phyloP scores from a whole-genome alignment of 2,113 vertebrate species.

The Scomber colias region DNA sequence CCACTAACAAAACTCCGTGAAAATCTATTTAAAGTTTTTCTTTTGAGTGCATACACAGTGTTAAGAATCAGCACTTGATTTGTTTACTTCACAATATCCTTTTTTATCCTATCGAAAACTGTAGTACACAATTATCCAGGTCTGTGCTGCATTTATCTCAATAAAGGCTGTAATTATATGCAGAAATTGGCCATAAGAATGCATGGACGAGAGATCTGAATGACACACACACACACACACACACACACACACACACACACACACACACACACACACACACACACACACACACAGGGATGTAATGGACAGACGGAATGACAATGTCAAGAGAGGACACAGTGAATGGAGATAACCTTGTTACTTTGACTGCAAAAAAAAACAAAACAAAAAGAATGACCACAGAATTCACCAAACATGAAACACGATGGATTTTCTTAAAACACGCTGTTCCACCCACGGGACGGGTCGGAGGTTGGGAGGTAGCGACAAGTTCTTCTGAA shows the following conservation, averaged over 20 bases:
- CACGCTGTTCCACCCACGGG: no score
- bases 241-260: slow-evolving; percentile 3
- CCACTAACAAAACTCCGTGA: neutral
- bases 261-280: slow-evolving; percentile 4
- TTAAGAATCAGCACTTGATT: neutral
- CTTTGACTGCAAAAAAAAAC: neutral
- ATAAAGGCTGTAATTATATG: slow-evolving; percentile 15
- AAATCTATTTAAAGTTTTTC: neutral
- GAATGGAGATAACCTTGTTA: slow-evolving; percentile 35
- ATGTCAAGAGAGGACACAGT: slow-evolving; percentile 1
- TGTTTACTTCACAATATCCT: neutral
- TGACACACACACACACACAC: neutral
- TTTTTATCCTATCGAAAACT: neutral
- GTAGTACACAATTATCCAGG: neutral
- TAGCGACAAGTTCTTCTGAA: no score
- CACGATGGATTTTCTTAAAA: neutral
- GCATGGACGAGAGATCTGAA: neutral
- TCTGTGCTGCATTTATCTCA: slow-evolving; percentile 1
- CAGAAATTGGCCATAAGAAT: slow-evolving; percentile 4
- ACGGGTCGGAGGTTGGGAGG: no score
- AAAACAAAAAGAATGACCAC: neutral
- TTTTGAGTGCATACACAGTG: neutral
- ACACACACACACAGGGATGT: slow-evolving; percentile 1
- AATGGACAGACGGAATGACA: neutral
- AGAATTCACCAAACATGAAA: neutral